phyloP scores from a whole-genome alignment of 1,140 invertebrate genomes.

The Trichonephila clavata region DNA sequence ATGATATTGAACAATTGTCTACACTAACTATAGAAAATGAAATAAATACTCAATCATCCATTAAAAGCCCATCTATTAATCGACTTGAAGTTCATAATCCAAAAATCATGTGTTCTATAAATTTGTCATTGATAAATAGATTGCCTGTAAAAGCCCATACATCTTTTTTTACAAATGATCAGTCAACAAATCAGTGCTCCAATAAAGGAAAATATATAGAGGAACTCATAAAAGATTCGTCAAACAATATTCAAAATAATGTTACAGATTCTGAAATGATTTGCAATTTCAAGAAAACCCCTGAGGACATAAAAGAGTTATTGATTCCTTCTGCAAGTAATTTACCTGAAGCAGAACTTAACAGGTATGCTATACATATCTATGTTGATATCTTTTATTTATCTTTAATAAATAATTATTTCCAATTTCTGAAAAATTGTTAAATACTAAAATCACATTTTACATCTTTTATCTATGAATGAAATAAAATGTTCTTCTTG shows the following conservation, averaged over 20 bases:
- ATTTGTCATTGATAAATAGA: slow-evolving; percentile 59
- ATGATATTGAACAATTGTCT: not conserved
- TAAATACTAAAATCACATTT: no score
- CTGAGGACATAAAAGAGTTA: slow-evolving; percentile 32
- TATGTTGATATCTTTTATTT: not conserved
- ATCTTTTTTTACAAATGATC: slow-evolving; percentile 31
- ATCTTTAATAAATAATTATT: not conserved
- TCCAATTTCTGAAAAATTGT: not conserved
- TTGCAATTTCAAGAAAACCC: not conserved
- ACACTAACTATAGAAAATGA: not conserved
- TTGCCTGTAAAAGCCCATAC: not conserved
- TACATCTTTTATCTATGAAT: no score
- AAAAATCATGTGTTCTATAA: slow-evolving; percentile 67
- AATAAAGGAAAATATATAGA: not conserved
- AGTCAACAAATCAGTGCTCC: not conserved
- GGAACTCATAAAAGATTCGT: not conserved
- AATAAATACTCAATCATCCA: not conserved
- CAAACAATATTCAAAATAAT: not conserved
- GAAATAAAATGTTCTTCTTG: no score
- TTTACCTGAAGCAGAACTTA: not conserved
- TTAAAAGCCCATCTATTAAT: not conserved
- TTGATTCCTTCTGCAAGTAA: slow-evolving; percentile 20
- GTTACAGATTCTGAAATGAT: not conserved
- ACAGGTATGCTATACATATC: slow-evolving; percentile 19
- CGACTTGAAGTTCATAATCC: slow-evolving; percentile 19